Evolutionary conservation across 2,113 vertebrate genomes (phyloP), one percentile per base, ranked within the genome.

Genomic region (Phylloscopus trochiloides): DNA sequence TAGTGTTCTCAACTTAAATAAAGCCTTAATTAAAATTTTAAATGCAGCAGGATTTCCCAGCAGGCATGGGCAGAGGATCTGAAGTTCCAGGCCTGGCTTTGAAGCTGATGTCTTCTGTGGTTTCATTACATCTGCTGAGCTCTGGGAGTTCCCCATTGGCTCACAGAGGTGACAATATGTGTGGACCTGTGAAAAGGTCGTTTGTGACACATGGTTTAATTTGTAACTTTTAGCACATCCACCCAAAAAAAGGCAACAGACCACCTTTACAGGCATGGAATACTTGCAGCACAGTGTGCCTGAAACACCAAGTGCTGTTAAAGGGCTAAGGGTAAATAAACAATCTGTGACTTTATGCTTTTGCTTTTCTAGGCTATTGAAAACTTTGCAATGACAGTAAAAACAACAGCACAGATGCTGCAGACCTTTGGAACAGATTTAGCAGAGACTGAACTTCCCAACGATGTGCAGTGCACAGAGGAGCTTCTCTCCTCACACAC

Each of bases 301-400:
- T 68, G 70, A 84, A 51, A 20, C 47, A 45, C 47, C 17, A 25
- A 71, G 32, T 31, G 4, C 16, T 66, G 24, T 42, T 82, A 17
- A 42, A 57, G 6, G 45, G 14, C 25, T 66, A 26, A 6, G 31
- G 36, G 31, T 55, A 81, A 90, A 62, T 70, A 88, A 85, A 25
- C 48, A 42, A 25, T n/a, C 42, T 34, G 22, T 93, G 45, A 90
- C 79, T 92, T 72, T 47, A 34, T 85, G 29, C 48, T 92, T 50
- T 52, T 96, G 36, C 66, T 81, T 50, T 95, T 95, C 32, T 66
- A 99, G 99, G 99, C 99, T 62, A 98, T 99, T 47, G 99, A 99
- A 96, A 99, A 99, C 94, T 99, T 99, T 97, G 99, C 99, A 38
- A 96, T 99, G 97, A 99, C 99, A 4, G 98, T 99, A 89, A 99